phyloP scores from a whole-genome alignment of 2,113 vertebrate genomes.

The Lophotis ruficrista region DNA sequence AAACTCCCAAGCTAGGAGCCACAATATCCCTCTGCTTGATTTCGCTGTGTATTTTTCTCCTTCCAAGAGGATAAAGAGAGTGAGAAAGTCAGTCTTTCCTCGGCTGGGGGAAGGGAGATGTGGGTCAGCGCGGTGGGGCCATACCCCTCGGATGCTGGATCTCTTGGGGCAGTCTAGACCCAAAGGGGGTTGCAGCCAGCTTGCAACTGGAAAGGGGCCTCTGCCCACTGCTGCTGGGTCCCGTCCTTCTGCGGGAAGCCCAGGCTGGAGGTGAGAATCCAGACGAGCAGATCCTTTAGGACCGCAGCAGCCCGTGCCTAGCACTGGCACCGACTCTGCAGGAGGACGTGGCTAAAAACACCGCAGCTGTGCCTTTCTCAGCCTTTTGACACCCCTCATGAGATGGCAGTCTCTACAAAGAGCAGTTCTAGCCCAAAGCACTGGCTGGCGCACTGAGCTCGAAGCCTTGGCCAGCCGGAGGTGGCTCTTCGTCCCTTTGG shows the following conservation, averaged over 20 bases:
- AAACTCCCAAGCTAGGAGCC: conserved; percentile 56
- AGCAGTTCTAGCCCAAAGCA: background rate
- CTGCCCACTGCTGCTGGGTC: background rate
- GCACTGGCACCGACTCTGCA: background rate
- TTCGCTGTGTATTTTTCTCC: conserved; percentile 39
- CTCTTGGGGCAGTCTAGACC: background rate
- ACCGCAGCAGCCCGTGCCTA: background rate
- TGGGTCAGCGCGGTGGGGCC: background rate
- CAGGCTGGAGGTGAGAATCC: background rate
- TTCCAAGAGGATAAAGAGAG: conserved; percentile 38
- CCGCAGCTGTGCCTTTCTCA: background rate
- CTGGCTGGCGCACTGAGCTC: background rate
- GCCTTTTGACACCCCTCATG: background rate
- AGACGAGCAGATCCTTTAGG: background rate
- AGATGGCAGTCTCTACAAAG: background rate
- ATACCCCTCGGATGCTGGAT: background rate
- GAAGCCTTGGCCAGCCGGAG: background rate
- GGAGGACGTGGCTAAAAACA: background rate
- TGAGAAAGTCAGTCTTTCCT: conserved; percentile 20
- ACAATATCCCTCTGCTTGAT: background rate
- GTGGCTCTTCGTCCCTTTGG: background rate
- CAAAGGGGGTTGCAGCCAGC: rapidly evolving
- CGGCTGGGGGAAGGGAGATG: background rate
- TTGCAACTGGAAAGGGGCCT: background rate
- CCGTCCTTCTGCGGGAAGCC: rapidly evolving